Evolutionary conservation across 2,888 invertebrate genomes (phyloP), one percentile per base, ranked within the genome.

Genomic region (Alloplasta piceator): DNA sequence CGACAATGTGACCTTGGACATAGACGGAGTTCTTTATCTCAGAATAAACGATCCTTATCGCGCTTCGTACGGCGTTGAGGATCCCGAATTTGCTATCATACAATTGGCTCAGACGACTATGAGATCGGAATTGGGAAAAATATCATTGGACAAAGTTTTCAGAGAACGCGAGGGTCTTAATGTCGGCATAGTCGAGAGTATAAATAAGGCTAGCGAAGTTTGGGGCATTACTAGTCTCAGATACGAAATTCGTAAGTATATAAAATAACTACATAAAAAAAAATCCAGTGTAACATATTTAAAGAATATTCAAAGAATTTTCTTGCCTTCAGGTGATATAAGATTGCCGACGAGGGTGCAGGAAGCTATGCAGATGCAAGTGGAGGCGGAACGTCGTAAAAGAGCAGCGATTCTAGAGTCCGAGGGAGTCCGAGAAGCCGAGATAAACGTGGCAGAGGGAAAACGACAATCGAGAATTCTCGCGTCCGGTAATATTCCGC

Each of bases 281-380:
- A 26, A 26, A 26, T 26, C 26, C 26, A 3, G 26, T 26, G 26
- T 3, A 26, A 26, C 26, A n/a, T n/a, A n/a, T n/a, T n/a, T n/a
- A n/a, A n/a, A n/a, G 16, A 0, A 16, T 6, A 14, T 52, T 36
- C 26, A 26, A 26, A 26, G 26, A 26, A 26, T 26, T 26, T 26
- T 26, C 26, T 26, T 26, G 26, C 26, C 12, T 89, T 58, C 87
- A 98, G 98, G 97, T 93, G 96, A 98, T 90, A 98, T 98, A 89
- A 96, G 96, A 91, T 93, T 98, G 83, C 99, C 99, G 0, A 93
- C 94, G 0, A 95, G 98, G 87, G 97, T 99, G 0, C 98, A 99
- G 90, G 99, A 99, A 92, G 99, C 99, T 0, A 99, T 99, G 99
- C 99, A 99, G 93, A 99, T 99, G 98, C 99, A 99, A 93, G 99